These are phyloP conservation scores for Helicoverpa armigera DNA, from an alignment of 1,140 invertebrate species.

Conservation along the genomic window DNA sequence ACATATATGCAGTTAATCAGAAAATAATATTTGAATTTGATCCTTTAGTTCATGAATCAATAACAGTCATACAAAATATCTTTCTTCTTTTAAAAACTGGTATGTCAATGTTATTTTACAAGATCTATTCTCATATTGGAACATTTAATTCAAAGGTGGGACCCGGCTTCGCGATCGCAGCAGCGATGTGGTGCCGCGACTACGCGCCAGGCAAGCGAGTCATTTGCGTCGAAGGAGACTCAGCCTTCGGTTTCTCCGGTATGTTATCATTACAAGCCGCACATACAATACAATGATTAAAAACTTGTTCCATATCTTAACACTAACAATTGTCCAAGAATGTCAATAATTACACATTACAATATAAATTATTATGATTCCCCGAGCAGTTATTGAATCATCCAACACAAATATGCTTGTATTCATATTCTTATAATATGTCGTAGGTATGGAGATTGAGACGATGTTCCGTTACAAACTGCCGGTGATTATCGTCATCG, in stretches of 20 bases:
- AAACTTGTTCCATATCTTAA: slow-evolving; percentile 23
- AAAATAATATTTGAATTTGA: no score
- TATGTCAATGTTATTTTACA: no score
- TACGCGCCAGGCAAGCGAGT: slow-evolving; percentile 93
- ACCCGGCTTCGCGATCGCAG: slow-evolving; percentile 96
- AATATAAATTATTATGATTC: slow-evolving; percentile 23
- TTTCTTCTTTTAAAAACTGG: no score
- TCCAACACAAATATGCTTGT: slow-evolving; percentile 29
- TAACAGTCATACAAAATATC: no score
- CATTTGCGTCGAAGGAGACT: slow-evolving; percentile 96
- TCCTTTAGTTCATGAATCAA: no score
- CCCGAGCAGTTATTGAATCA: slow-evolving; percentile 15
- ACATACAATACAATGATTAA: slow-evolving; percentile 20
- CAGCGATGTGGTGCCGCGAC: slow-evolving; percentile 95
- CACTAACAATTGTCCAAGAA: slow-evolving; percentile 22
- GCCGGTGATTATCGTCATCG: slow-evolving; percentile 95
- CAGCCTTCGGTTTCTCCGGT: slow-evolving; percentile 97
- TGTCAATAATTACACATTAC: slow-evolving; percentile 37
- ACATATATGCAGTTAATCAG: no score
- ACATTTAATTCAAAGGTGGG: slow-evolving; percentile 88
- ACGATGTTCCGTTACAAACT: slow-evolving; percentile 98
- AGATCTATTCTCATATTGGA: no score
- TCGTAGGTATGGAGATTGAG: slow-evolving; percentile 97
- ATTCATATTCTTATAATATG: slow-evolving; percentile 38
- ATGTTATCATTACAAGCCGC: slow-evolving; percentile 21